Percentiles rank a stretch among this genome's conserved stretches.
Evolutionary conservation across 2,113 vertebrate species (phyloP).

Genomic region (Triplophysa dalaica): DNA sequence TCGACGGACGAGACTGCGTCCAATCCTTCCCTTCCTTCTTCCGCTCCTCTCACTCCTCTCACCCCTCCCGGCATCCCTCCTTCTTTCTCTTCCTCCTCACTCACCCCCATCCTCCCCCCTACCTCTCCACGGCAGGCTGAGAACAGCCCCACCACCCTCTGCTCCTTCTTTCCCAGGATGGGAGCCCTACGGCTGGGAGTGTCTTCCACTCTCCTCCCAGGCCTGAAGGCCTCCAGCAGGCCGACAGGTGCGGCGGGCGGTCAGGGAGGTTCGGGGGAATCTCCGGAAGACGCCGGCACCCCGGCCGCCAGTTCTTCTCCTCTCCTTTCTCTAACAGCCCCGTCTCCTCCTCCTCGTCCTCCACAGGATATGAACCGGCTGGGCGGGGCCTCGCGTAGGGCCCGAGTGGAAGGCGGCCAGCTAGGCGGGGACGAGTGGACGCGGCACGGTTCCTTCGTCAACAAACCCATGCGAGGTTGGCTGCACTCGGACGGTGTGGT

Average conservation of each 20-base stretch:
- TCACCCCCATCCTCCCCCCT: conserved; percentile 78
- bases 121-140: conserved; percentile 70
- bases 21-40: conserved; percentile 73
- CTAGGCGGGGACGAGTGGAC: conserved; percentile 98
- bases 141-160: conserved; percentile 91
- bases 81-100: conserved; percentile 85
- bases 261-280: conserved; percentile 61
- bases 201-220: conserved; percentile 79
- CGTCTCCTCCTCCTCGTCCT: conserved; percentile 79
- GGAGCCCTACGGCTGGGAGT: conserved; percentile 87
- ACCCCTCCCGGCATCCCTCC: conserved; percentile 70
- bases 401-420: conserved; percentile 95
- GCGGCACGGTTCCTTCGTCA: conserved; percentile 97
- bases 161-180: conserved; percentile 96
- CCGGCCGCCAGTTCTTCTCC: conserved; percentile 63
- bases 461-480: conserved; percentile 96
- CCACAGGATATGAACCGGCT: conserved; percentile 99
- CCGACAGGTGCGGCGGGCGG: conserved; percentile 44
- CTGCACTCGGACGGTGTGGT: conserved; percentile 92
- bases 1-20: conserved; percentile 77
- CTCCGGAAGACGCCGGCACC: conserved; percentile 46
- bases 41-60: conserved; percentile 71
- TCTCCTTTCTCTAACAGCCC: conserved; percentile 65
- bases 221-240: conserved; percentile 69
- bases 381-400: conserved; percentile 87